Base-by-base conservation (phyloP, 2,113 vertebrate genomes). In the Phaethon lepturus region DNA sequence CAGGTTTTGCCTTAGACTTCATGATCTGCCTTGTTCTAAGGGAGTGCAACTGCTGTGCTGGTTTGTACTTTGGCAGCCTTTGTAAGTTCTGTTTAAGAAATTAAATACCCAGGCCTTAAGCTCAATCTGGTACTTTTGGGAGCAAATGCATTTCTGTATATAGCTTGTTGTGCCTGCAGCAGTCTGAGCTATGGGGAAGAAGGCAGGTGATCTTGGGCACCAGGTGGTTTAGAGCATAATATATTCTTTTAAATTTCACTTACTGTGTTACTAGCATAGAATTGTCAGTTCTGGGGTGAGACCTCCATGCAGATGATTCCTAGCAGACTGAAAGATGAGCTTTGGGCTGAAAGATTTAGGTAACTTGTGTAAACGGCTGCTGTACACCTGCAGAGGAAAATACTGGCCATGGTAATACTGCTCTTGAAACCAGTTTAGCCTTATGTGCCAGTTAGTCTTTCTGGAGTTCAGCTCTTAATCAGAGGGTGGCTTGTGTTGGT, bases 321-420 rank as follows among this genome's bases (percentile, higher is more conserved):
- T 25, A 3, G 29, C 23, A 56, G 18, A 14, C 29, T 58, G 68
- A 26, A 63, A 58, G 35, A 20, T 56, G 59, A 15, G 9, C 35
- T 78, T 84, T 45, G 67, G 40, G 26, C 75, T 93, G 76, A 42
- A 73, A 33, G 31, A 12, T 62, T n/a, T 26, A 15, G 22, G 2
- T 52, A 2, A 4, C 7, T 3, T 77, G 20, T 49, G 16, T 29
- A 13, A 17, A 11, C 44, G 20, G 26, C 53, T n/a, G 23, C 55
- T 83, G 25, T 38, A 6, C 7, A 3, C 12, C 7, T 35, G 49
- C 24, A 19, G 55, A 35, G 52, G 49, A 59, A 72, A 52, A 23
- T 22, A 18, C 26, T 42, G 49, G 10, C 42, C 0, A 0, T 42
- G 25, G 17, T 17, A 18, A 26, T 20, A 2, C 13, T 60, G 25